Base-by-base conservation (phyloP, 2,888 invertebrate genomes). In the Tethea ocularis region DNA sequence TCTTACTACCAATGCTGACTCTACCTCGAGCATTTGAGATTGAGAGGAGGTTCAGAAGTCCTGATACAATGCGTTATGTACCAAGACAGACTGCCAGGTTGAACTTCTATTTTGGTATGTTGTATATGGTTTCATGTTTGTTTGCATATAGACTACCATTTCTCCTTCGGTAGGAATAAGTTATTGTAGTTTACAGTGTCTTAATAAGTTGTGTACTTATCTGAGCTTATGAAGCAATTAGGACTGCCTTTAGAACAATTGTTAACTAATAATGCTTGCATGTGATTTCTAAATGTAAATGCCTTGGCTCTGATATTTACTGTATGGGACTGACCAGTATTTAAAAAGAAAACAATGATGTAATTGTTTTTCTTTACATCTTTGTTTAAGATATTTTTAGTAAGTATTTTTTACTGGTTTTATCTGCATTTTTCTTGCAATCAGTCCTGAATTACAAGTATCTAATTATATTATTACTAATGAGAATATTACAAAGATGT, bases 21-120 rank as follows among this genome's bases (percentile, higher is more conserved):
- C 91, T 99, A 64, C 97, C 97, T 3, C 95, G 96, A 71, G 98
- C 98, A 58, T 99, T 99, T 88, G 95, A 96, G 84, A 96, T 98
- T 75, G 98, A 99, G 84, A 97, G 97, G 83, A 95, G 96, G 77
- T 98, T 98, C 82, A 94, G 98, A 63, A 95, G 95, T 68, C 95
- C 96, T 57, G 95, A 96, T 63, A 95, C 96, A 57, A 96, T 98
- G 93, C 95, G 96, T 71, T 94, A 94, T 84, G 96, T 98, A 63
- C 98, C 98, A 2, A 95, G 96, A 74, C 96, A 97, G 88, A 98
- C 98, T 51, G 98, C 98, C 11, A 96, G 97, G 82, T 91, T 99
- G 51, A 99, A 98, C 88, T 95, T 98, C 77, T 97, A 96, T 87
- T 96, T 99, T 88, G 98, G 98, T 46, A 95, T 98, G 87, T 94